Percentiles rank a stretch among this genome's conserved stretches.
Evolutionary conservation across 2,113 vertebrate species (phyloP).

Genomic region (Plecturocebus donacophilus): DNA sequence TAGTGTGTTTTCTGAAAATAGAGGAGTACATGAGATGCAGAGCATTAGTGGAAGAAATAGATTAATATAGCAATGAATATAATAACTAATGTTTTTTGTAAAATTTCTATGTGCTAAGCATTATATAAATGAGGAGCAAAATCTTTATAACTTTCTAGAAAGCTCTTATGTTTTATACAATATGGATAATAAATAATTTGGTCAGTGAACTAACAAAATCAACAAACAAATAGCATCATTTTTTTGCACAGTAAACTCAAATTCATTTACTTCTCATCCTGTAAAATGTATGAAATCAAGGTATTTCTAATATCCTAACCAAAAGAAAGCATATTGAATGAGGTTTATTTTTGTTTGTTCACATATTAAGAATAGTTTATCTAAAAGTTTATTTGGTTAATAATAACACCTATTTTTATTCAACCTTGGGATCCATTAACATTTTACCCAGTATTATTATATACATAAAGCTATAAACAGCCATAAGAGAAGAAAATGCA

Average conservation of each 20-base stretch:
- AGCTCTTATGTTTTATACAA: not conserved
- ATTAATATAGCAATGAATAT: not conserved
- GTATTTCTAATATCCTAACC: not conserved
- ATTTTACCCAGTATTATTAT: not conserved
- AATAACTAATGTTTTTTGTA: not conserved
- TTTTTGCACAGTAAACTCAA: not conserved
- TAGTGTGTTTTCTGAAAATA: not conserved
- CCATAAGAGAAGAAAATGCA: not conserved
- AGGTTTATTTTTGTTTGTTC: not conserved
- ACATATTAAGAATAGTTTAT: not conserved
- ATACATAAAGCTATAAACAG: not conserved
- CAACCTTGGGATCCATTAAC: not conserved
- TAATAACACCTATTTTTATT: not conserved
- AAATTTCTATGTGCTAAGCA: not conserved
- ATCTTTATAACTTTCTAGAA: not conserved
- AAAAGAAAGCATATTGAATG: not conserved
- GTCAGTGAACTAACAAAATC: not conserved
- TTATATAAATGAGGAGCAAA: not conserved
- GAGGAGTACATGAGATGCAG: not conserved
- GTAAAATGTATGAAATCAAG: not conserved
- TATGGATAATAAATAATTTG: not conserved
- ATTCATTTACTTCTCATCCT: not conserved
- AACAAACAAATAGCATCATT: not conserved
- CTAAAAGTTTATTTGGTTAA: not conserved
- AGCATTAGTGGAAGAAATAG: not conserved